These are phyloP conservation scores for Tromatobia lineatoria DNA, from an alignment of 2,888 invertebrate genomes.

Conservation along the genomic window DNA sequence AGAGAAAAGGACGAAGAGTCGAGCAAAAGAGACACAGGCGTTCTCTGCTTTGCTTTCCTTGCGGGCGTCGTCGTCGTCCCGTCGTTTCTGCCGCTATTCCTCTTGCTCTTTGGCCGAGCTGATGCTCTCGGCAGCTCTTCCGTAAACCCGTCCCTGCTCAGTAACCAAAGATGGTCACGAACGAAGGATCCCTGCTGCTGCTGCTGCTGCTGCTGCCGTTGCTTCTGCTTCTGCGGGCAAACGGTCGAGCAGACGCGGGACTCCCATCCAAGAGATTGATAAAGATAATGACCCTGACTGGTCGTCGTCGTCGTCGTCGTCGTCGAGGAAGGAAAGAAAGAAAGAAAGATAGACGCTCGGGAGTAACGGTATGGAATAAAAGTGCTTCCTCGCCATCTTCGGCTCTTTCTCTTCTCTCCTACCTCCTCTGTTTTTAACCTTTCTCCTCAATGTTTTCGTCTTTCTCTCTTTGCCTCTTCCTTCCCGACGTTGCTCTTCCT, in stretches of 20 bases:
- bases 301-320: constrained; percentile 20
- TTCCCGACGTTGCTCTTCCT: not conserved
- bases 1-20: constrained; percentile 24
- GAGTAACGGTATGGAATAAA: constrained; percentile 62
- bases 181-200: constrained; percentile 68
- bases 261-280: constrained; percentile 77
- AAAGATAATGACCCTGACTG: constrained; percentile 79
- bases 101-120: constrained; percentile 51
- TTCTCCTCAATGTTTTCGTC: constrained; percentile 20
- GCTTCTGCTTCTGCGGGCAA: constrained; percentile 44
- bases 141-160: constrained; percentile 71
- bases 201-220: constrained; percentile 43
- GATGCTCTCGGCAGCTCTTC: constrained; percentile 66
- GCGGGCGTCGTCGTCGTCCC: constrained; percentile 5
- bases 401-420: not conserved
- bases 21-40: constrained; percentile 47
- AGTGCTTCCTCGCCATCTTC: constrained; percentile 25
- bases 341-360: constrained; percentile 15
- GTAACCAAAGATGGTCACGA: constrained; percentile 79
- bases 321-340: constrained; percentile 50
- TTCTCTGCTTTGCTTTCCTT: constrained; percentile 18
- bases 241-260: constrained; percentile 63
- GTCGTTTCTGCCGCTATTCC: constrained; percentile 9
- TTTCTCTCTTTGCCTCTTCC: constrained; percentile 20
- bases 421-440: constrained; percentile 32